Base-by-base conservation (phyloP, 2,113 vertebrate genomes). In the Pteronura brasiliensis region DNA sequence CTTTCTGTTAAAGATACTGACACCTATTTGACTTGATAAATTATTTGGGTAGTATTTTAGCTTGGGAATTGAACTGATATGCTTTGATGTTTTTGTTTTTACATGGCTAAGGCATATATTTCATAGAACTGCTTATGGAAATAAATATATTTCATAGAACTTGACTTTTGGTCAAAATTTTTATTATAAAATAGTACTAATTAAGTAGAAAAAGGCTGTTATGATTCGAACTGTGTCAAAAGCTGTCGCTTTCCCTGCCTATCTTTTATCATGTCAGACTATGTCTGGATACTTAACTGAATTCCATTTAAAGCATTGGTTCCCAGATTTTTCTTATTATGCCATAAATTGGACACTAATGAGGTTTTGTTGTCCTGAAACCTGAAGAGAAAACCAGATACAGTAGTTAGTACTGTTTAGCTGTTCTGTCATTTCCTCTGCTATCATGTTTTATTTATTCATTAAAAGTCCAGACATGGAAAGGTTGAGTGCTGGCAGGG, bases 311-410 rank as follows among this genome's bases (percentile, higher is more conserved):
- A 47, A 96, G 42, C 47, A 71, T 6, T 80, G 3, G 9, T 84
- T 69, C 52, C 42, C 20, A 82, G 18, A 29, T 52, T 93, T 90
- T 82, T 95, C 67, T 81, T 72, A n/a, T 42, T 95, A 63, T 77
- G 36, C 55, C 17, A 27, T 97, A 67, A 77, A 72, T 71, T 89
- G 83, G n/a, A 89, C 47, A 42, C 14, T 85, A 88, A 49, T 93
- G 63, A 80, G 67, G 47, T 95, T 88, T 88, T 90, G 71, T 92
- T 65, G 69, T 49, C 65, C 85, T 96, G 42, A 76, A 89, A 65
- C 57, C 63, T 86, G 34, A 92, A 93, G 93, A 74, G n/a, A 89
- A 93, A 86, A 57, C 96, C 59, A 83, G 67, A 83, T 94, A 71
- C 1, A 84, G 18, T 94, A 87, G 76, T 61, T 79, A 84, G 21